Percentiles rank a stretch among this genome's conserved stretches.
Conservation (phyloP, 2,113 vertebrate species). For the Stigmatopora nigra region DNA sequence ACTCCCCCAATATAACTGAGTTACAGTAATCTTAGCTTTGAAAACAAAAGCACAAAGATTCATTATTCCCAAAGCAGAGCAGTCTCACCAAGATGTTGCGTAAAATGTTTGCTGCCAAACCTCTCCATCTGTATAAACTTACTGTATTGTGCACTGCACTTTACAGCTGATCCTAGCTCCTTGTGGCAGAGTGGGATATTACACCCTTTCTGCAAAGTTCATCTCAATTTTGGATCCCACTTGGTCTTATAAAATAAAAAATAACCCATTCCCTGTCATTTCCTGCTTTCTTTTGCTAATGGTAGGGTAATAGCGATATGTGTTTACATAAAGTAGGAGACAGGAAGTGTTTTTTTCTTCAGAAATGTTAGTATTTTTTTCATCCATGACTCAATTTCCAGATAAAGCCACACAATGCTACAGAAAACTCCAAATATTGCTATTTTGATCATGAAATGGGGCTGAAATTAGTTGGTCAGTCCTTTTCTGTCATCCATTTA, state of each 20-base stretch:
- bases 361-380: conserved; percentile 49
- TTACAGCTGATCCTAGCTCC: conserved; percentile 47
- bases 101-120: conserved; percentile 11
- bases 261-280: conserved; percentile 31
- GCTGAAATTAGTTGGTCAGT: conserved; percentile 39
- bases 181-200: conserved; percentile 46
- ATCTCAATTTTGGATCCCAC: conserved; percentile 17
- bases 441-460: conserved; percentile 21
- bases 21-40: conserved; percentile 7
- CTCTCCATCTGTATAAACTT: conserved; percentile 5
- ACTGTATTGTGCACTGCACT: conserved; percentile 13
- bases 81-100: conserved; percentile 1
- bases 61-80: conserved; percentile 3
- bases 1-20: neutral
- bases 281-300: conserved; percentile 30
- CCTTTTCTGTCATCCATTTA: conserved; percentile 28
- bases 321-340: conserved; percentile 41
- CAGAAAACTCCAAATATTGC: conserved; percentile 42
- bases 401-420: conserved; percentile 45
- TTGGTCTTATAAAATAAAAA: conserved; percentile 16
- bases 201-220: neutral
- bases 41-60: conserved; percentile 8
- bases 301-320: conserved; percentile 37
- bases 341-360: conserved; percentile 44
- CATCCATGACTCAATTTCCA: conserved; percentile 32